phyloP scores from a whole-genome alignment of 2,113 vertebrate species.

The Tautogolabrus adspersus region DNA sequence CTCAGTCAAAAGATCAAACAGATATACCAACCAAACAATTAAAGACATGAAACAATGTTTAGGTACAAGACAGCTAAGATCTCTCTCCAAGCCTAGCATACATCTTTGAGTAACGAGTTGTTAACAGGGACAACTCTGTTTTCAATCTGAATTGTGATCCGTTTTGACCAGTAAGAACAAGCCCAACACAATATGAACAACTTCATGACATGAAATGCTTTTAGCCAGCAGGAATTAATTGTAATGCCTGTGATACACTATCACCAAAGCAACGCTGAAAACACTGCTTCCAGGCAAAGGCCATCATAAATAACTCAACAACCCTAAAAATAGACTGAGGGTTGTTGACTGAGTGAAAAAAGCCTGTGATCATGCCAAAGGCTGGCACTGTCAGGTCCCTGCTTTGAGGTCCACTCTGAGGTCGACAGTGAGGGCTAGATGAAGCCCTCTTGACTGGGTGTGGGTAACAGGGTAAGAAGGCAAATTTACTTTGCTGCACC shows the following conservation, averaged over 20 bases:
- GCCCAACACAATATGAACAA: background rate
- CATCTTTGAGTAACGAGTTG: no score
- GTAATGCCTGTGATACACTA: slow-evolving; percentile 12
- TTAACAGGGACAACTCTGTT: background rate
- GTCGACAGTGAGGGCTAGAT: slow-evolving; percentile 46
- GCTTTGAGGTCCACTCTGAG: slow-evolving; percentile 42
- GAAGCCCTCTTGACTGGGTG: slow-evolving; percentile 6
- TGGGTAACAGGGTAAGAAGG: slow-evolving; percentile 9
- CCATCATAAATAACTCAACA: slow-evolving; percentile 69
- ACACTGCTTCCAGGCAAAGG: slow-evolving; percentile 58
- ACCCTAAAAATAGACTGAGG: slow-evolving; percentile 60
- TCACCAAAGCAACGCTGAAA: slow-evolving; percentile 35
- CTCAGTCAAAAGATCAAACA: background rate
- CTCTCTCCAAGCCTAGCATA: background rate
- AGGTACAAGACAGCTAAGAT: no score
- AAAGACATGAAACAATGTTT: background rate
- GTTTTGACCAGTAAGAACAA: background rate
- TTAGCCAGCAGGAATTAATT: background rate
- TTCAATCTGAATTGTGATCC: background rate
- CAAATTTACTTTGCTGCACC: background rate
- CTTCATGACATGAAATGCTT: background rate
- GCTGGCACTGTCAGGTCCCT: slow-evolving; percentile 53
- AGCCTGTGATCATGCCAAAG: slow-evolving; percentile 48
- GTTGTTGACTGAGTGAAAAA: background rate
- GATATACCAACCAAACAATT: background rate